phyloP scores from a whole-genome alignment of 2,888 invertebrate species.

The Platycheirus albimanus region DNA sequence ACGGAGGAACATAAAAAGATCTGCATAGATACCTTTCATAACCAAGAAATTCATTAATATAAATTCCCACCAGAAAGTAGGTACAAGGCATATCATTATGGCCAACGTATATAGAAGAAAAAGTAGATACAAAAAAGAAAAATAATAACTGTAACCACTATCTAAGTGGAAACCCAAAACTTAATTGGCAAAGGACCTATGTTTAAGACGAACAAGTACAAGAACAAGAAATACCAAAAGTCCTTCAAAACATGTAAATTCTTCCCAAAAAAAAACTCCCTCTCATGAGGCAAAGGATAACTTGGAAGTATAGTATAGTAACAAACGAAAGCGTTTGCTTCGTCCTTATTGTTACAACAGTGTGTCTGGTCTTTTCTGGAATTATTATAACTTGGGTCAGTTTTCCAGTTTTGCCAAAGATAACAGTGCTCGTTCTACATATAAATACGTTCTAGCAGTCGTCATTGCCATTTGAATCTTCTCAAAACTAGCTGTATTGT shows the following conservation, averaged over 20 bases:
- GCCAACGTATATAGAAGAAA: too few species aligned
- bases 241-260: slow-evolving; percentile 21
- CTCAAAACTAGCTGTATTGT: neutral
- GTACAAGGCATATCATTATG: too few species aligned
- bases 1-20: too few species aligned
- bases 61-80: too few species aligned
- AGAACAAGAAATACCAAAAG: slow-evolving; percentile 31
- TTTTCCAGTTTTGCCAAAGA: neutral
- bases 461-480: too few species aligned
- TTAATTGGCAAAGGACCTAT: slow-evolving; percentile 43
- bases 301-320: neutral
- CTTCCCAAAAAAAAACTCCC: neutral
- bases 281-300: neutral
- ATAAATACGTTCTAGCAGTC: too few species aligned
- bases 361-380: neutral
- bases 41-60: too few species aligned
- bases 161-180: slow-evolving; percentile 18
- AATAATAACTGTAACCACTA: slow-evolving; percentile 16
- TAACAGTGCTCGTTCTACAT: too few species aligned
- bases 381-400: neutral
- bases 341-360: neutral
- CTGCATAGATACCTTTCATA: too few species aligned
- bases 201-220: slow-evolving; percentile 1
- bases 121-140: neutral
- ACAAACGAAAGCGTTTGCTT: neutral